Percentiles rank a stretch among this genome's conserved stretches.
phyloP scores from a whole-genome alignment of 2,888 invertebrate genomes.

The Caenorhabditis macrosperma region DNA sequence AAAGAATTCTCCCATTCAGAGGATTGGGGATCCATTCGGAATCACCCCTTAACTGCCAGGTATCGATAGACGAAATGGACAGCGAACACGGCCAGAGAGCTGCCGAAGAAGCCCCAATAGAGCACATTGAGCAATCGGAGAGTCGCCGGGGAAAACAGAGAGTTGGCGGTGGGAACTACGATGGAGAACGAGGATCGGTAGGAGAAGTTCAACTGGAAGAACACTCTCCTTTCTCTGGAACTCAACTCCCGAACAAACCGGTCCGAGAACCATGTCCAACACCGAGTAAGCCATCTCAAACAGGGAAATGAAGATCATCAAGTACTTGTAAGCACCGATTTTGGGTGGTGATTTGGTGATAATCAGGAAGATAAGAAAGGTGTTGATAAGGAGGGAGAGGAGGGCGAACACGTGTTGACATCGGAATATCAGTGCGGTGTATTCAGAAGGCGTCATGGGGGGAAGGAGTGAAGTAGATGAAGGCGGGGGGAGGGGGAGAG shows the following conservation, averaged over 20 bases:
- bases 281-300: constrained; percentile 29
- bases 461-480: too few species aligned
- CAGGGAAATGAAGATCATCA: constrained; percentile 21
- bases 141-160: neutral
- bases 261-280: constrained; percentile 8
- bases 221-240: neutral
- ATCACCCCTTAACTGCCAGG: constrained; percentile 7
- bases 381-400: constrained; percentile 25
- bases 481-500: too few species aligned
- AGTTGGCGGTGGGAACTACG: neutral
- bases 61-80: constrained; percentile 22
- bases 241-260: constrained; percentile 4
- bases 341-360: constrained; percentile 15
- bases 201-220: constrained; percentile 1
- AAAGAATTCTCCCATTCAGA: neutral
- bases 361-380: constrained; percentile 22
- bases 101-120: constrained; percentile 32
- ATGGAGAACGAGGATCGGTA: neutral
- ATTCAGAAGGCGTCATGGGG: neutral
- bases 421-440: neutral
- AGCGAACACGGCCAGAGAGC: constrained; percentile 18
- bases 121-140: neutral
- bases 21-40: neutral
- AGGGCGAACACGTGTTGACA: constrained; percentile 16
- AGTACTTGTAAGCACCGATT: constrained; percentile 29